A percentile compares a stretch with the other conserved stretches of the same genome.
Evolutionary conservation across 2,888 invertebrate genomes (phyloP).

Genomic region (Meloe dianella): DNA sequence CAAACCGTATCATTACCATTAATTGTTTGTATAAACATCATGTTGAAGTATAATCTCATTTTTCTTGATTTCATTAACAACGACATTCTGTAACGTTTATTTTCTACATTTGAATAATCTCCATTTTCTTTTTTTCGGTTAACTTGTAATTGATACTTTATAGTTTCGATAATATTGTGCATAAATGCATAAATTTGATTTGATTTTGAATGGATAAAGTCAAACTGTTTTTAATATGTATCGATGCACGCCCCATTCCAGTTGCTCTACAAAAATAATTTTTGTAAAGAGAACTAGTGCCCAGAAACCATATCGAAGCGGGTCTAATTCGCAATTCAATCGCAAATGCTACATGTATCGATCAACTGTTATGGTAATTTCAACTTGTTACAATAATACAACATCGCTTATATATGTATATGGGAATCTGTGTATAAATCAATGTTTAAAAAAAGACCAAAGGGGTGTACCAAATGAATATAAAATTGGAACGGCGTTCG

Average conservation of each 20-base stretch:
- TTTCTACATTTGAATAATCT: background rate
- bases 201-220: background rate
- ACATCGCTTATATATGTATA: slow-evolving; percentile 53
- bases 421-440: slow-evolving; percentile 57
- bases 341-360: slow-evolving; percentile 49
- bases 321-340: slow-evolving; percentile 51
- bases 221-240: background rate
- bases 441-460: slow-evolving; percentile 23
- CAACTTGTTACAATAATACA: slow-evolving; percentile 54
- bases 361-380: slow-evolving; percentile 58
- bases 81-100: background rate
- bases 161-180: background rate
- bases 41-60: background rate
- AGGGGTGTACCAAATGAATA: slow-evolving; percentile 56
- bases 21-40: slow-evolving; percentile 3
- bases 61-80: background rate
- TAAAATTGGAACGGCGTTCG: slow-evolving; percentile 53
- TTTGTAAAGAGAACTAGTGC: background rate
- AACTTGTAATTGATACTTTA: slow-evolving; percentile 5
- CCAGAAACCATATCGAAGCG: slow-evolving; percentile 48
- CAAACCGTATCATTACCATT: background rate
- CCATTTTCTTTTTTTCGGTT: background rate
- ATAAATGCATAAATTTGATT: slow-evolving; percentile 4
- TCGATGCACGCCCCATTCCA: background rate
- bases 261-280: background rate